Base-by-base conservation (phyloP, 2,113 vertebrate species). In the Tetraodon nigroviridis region DNA sequence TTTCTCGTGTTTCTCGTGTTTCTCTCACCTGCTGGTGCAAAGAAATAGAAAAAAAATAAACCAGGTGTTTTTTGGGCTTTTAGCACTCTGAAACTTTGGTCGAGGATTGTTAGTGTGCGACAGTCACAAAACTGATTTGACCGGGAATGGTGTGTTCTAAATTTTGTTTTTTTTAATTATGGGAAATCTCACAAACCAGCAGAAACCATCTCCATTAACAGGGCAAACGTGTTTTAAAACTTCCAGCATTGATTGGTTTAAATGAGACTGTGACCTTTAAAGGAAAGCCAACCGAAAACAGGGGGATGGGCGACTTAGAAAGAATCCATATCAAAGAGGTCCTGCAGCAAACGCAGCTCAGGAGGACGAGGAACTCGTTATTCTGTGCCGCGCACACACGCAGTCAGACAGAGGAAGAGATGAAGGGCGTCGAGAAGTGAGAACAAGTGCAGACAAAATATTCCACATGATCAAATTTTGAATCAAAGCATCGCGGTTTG, bases 401-500 rank as follows among this genome's bases (percentile, higher is more conserved):
- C 75, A 54, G 61, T 64, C 69, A 52, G 54, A 55, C 55, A 80
- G 71, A 67, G 48, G 7, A 68, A 47, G 42, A 27, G 20, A 21
- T 52, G 32, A 22, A 57, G 16, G 61, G 44, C 49, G 69, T 69
- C 1, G 55, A 46, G 58, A n/a, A 45, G 73, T 37, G 64, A 69
- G 51, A 75, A 76, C 51, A 71, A 80, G 75, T 63, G 66, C 53
- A 41, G 62, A 64, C 70, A 67, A 69, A 19, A 19, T n/a, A 19
- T 69, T 84, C 81, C 55, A 80, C 79, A 77, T 72, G 47, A 84
- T 86, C 86, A 80, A 65, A 73, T 83, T 87, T 89, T 82, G 6
- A 76, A 78, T 85, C 82, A 77, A 77, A 80, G 55, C 73, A 69
- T 77, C 48, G 68, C 32, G 59, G 66, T 62, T 86, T 73, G 67